Evolutionary conservation across 2,113 vertebrate species (phyloP).

Genomic region (Dinomys branickii): DNA sequence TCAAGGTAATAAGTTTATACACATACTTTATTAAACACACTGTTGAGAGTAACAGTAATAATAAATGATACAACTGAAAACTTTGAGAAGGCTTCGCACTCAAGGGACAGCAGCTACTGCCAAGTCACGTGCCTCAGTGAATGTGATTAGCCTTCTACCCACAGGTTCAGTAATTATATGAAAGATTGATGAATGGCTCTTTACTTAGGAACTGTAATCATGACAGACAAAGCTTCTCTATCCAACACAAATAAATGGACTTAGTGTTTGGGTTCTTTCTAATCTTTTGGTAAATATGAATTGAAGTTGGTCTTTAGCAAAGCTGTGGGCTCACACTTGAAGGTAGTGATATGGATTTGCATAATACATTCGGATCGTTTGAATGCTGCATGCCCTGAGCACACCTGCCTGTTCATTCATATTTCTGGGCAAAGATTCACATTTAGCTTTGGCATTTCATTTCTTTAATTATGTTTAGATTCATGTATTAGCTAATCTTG

Average conservation of each 20-base stretch:
- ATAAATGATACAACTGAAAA: not conserved
- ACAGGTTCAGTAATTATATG: not conserved
- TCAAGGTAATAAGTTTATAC: not conserved
- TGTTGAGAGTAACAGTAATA: not conserved
- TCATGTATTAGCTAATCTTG: conserved; percentile 10
- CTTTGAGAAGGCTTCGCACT: conserved; percentile 23
- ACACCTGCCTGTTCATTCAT: not conserved
- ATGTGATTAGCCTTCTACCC: not conserved
- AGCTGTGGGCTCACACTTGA: not conserved
- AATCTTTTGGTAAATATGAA: conserved; percentile 9
- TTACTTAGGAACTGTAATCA: not conserved
- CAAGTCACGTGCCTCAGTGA: not conserved
- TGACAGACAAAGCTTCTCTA: not conserved
- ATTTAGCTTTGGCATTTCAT: not conserved
- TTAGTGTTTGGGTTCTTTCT: not conserved
- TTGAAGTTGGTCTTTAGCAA: not conserved
- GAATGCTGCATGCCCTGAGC: not conserved
- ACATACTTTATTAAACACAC: conserved; percentile 20
- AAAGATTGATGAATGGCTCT: not conserved
- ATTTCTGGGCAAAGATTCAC: not conserved
- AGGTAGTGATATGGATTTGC: not conserved
- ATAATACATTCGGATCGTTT: not conserved
- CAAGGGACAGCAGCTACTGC: not conserved
- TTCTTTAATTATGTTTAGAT: not conserved
- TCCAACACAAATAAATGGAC: not conserved